A percentile compares a stretch with the other conserved stretches of the same genome.
These are phyloP conservation scores for Cheilosia urbana DNA, from an alignment of 2,888 invertebrate genomes.

Conservation along the genomic window DNA sequence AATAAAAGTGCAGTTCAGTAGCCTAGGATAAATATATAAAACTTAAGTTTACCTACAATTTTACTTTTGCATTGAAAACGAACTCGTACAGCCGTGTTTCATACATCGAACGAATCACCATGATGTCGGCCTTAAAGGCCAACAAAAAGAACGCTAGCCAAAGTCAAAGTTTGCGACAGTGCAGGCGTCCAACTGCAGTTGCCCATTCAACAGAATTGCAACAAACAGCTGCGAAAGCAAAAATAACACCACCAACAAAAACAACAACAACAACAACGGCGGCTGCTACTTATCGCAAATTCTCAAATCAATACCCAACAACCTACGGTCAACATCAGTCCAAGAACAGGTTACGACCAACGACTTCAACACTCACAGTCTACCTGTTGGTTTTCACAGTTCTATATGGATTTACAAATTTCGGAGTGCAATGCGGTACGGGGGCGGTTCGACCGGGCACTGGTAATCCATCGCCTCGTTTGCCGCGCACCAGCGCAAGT, in stretches of 20 bases:
- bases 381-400: slow-evolving; percentile 77
- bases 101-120: slow-evolving; percentile 71
- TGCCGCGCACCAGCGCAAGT: slow-evolving; percentile 86
- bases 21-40: slow-evolving; percentile 18
- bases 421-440: slow-evolving; percentile 76
- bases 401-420: slow-evolving; percentile 76
- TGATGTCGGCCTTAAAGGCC: slow-evolving; percentile 82
- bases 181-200: slow-evolving; percentile 36
- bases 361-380: slow-evolving; percentile 75
- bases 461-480: slow-evolving; percentile 84
- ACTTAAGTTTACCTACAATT: slow-evolving; percentile 32
- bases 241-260: background rate
- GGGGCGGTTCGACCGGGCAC: slow-evolving; percentile 81
- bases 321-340: slow-evolving; percentile 67
- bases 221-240: slow-evolving; percentile 14
- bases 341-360: slow-evolving; percentile 64
- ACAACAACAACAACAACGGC: slow-evolving; percentile 26
- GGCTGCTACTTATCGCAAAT: slow-evolving; percentile 46
- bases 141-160: slow-evolving; percentile 73
- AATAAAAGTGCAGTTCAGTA: slow-evolving; percentile 50
- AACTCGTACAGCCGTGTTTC: slow-evolving; percentile 38
- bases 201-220: slow-evolving; percentile 49
- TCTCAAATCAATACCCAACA: slow-evolving; percentile 57
- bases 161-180: slow-evolving; percentile 56
- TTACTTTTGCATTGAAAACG: slow-evolving; percentile 35